phyloP scores from a whole-genome alignment of 2,888 invertebrate genomes.

The Argynnis bischoffii region DNA sequence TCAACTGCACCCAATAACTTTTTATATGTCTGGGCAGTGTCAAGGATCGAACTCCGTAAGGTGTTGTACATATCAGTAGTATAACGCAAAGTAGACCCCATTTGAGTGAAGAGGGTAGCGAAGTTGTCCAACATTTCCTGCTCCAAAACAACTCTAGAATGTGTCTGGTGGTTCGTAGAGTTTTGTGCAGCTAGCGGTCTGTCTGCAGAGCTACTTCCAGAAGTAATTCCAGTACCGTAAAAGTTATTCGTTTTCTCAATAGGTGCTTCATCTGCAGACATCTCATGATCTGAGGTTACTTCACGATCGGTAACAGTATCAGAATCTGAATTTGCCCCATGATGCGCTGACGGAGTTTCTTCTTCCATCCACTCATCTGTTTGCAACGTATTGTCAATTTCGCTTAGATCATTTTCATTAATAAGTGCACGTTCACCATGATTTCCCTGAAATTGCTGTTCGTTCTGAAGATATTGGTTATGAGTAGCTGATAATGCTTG shows the following conservation, averaged over 20 bases:
- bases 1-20: no score
- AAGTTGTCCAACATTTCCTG: no score
- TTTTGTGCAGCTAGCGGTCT: conserved; percentile 21
- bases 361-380: conserved; percentile 20
- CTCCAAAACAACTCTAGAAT: not conserved
- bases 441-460: conserved; percentile 15
- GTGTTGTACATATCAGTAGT: no score
- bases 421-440: no score
- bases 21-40: no score
- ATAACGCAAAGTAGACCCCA: no score
- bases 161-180: conserved; percentile 15
- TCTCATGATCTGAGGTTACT: conserved; percentile 17
- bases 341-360: conserved; percentile 3
- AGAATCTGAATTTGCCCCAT: conserved; percentile 17
- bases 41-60: no score
- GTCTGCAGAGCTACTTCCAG: conserved; percentile 14
- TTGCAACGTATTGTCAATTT: not conserved
- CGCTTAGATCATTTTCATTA: no score
- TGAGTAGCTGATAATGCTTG: conserved; percentile 7
- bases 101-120: no score
- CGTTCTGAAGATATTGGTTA: conserved; percentile 11
- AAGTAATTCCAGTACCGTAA: conserved; percentile 5
- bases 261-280: conserved; percentile 21
- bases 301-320: conserved; percentile 11
- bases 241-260: conserved; percentile 11